phyloP scores from a whole-genome alignment of 1,140 invertebrate genomes.

The Rhopalosiphum padi region DNA sequence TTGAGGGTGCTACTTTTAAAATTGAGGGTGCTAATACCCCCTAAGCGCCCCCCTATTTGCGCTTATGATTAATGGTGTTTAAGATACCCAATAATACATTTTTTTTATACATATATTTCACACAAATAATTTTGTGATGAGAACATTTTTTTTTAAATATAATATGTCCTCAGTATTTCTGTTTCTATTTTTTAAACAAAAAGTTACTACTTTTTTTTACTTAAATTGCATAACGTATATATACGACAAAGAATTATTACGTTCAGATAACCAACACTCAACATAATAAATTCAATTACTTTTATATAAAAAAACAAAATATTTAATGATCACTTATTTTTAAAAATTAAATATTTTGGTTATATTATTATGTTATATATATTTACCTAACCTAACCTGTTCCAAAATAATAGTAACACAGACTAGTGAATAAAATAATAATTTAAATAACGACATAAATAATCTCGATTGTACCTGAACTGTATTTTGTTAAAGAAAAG shows the following conservation, averaged over 20 bases:
- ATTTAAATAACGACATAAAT: neutral
- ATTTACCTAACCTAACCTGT: neutral
- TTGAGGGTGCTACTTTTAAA: too few species aligned
- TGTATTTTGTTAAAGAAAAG: slow-evolving; percentile 11
- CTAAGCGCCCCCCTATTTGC: too few species aligned
- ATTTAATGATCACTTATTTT: neutral
- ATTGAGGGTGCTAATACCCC: too few species aligned
- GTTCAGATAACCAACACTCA: neutral
- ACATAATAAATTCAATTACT: neutral
- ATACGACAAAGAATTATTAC: neutral
- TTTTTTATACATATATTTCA: too few species aligned
- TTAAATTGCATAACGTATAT: neutral
- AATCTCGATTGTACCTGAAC: neutral
- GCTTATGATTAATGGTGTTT: too few species aligned
- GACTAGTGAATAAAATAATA: neutral
- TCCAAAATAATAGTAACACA: neutral
- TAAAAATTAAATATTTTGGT: neutral
- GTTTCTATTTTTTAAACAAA: neutral
- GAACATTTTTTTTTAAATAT: neutral
- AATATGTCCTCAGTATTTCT: neutral
- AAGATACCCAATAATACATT: too few species aligned
- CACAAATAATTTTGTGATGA: neutral
- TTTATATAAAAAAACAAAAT: neutral
- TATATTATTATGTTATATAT: neutral
- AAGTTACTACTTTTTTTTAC: neutral